A percentile compares a stretch with the other conserved stretches of the same genome.
Evolutionary conservation across 2,113 vertebrate species (phyloP).

Genomic region (Grus americana): DNA sequence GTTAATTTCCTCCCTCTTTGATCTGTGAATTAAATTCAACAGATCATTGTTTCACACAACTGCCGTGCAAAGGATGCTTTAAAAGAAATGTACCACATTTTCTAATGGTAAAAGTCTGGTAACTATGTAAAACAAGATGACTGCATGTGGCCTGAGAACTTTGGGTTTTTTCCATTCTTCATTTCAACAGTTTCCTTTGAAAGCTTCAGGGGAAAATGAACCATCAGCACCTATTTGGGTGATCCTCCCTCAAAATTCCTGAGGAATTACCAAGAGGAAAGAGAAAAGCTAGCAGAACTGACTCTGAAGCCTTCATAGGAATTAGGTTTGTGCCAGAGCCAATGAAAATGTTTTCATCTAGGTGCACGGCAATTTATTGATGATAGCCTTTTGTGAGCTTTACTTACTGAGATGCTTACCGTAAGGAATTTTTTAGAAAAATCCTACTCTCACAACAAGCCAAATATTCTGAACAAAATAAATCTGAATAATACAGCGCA

Average conservation of each 20-base stretch:
- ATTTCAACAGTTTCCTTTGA: conserved; percentile 58
- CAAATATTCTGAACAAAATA: not conserved
- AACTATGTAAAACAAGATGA: conserved; percentile 51
- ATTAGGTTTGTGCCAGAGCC: conserved; percentile 13
- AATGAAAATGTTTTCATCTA: conserved; percentile 42
- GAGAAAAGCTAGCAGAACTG: conserved; percentile 45
- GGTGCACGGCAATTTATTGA: conserved; percentile 16
- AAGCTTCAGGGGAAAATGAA: conserved; percentile 11
- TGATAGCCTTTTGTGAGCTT: conserved; percentile 1
- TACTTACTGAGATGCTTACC: not conserved
- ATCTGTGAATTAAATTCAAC: conserved; percentile 86
- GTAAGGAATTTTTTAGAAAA: conserved; percentile 28
- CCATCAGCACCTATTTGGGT: conserved; percentile 47
- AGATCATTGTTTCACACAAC: conserved; percentile 81
- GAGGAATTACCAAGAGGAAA: conserved; percentile 37
- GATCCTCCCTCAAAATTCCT: conserved; percentile 62
- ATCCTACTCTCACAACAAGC: not conserved
- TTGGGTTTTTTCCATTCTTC: not conserved
- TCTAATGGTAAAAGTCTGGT: conserved; percentile 49
- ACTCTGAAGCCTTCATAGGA: conserved; percentile 46
- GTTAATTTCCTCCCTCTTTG: conserved; percentile 84
- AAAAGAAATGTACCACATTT: conserved; percentile 66
- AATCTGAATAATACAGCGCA: not conserved
- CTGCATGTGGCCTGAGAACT: not conserved
- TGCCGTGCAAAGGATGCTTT: conserved; percentile 68